These are phyloP conservation scores for Etheostoma perlongum DNA, from an alignment of 2,797 vertebrate species.

Conservation along the genomic window DNA sequence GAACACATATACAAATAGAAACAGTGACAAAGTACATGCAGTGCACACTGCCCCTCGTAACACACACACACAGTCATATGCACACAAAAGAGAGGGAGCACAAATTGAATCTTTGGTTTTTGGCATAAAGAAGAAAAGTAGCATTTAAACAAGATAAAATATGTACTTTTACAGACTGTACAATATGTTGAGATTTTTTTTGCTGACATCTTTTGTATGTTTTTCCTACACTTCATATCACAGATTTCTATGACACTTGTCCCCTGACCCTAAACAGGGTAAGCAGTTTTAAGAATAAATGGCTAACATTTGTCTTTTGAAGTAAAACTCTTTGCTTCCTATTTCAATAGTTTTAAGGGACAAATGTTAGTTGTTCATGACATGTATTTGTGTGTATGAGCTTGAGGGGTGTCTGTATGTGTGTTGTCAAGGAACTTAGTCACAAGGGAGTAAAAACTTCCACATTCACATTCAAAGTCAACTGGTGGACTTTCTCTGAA, in stretches of 20 bases:
- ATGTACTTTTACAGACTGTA: neutral
- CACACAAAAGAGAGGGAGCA: slow-evolving; percentile 14
- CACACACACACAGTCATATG: neutral
- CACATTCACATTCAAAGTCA: slow-evolving; percentile 13
- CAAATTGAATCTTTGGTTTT: neutral
- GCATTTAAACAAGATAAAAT: neutral
- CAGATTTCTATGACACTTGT: neutral
- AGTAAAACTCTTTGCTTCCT: neutral
- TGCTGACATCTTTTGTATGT: neutral
- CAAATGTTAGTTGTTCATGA: neutral
- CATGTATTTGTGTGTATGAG: neutral
- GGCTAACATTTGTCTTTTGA: neutral
- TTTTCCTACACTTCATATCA: neutral
- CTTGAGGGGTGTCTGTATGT: neutral
- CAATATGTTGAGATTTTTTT: neutral
- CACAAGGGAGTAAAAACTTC: slow-evolving; percentile 7
- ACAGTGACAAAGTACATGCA: slow-evolving; percentile 22
- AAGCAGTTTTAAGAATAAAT: neutral
- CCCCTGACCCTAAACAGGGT: neutral
- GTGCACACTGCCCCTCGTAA: slow-evolving; percentile 7
- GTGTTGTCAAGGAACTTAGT: slow-evolving; percentile 4
- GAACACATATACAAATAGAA: slow-evolving; percentile 38
- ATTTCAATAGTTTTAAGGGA: neutral
- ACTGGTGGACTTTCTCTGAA: slow-evolving; percentile 1
- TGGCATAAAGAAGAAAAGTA: neutral